Percentiles rank a stretch among this genome's conserved stretches.
phyloP scores from a whole-genome alignment of 2,113 vertebrate genomes.

The Ophthalmolycus amberensis region DNA sequence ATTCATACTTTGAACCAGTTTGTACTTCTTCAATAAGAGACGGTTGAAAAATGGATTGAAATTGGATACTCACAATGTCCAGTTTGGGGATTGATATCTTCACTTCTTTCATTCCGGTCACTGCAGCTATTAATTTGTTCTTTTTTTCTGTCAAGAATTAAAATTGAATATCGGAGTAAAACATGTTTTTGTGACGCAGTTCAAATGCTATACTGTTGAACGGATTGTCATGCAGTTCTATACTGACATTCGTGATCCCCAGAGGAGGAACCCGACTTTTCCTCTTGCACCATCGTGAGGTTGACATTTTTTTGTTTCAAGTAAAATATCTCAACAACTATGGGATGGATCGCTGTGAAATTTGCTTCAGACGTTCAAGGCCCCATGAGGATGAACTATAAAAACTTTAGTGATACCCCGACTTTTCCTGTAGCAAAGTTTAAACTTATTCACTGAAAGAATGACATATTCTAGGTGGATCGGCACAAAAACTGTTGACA shows the following conservation, averaged over 20 bases:
- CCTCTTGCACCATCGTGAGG: neutral
- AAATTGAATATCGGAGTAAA: neutral
- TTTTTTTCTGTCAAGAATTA: slow-evolving; percentile 14
- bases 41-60: neutral
- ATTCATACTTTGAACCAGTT: neutral
- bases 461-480: neutral
- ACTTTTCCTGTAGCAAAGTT: neutral
- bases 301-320: neutral
- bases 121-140: neutral
- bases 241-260: neutral
- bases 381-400: neutral
- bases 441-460: neutral
- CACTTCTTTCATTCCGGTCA: slow-evolving; percentile 46
- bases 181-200: neutral
- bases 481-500: neutral
- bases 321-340: neutral
- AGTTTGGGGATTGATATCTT: slow-evolving; percentile 47
- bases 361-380: neutral
- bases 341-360: neutral
- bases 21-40: neutral
- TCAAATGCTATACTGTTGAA: neutral
- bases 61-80: slow-evolving; percentile 47
- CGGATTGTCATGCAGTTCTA: no score
- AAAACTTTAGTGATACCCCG: neutral
- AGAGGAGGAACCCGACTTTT: neutral